phyloP scores from a whole-genome alignment of 2,113 vertebrate genomes.

The Gallinago media region DNA sequence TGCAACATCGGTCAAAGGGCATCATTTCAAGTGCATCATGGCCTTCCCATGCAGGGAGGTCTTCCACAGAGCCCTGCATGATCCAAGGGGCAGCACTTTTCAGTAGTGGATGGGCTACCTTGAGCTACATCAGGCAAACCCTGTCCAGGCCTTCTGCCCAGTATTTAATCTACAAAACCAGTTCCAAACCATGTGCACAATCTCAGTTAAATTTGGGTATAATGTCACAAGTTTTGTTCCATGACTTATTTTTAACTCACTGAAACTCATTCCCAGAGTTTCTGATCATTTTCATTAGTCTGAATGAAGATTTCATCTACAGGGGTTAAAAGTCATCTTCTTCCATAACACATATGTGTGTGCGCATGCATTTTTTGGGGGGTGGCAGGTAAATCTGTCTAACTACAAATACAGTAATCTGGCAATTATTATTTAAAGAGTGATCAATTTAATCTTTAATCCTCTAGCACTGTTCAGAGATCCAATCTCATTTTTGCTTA shows the following conservation, averaged over 20 bases:
- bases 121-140: fast-evolving
- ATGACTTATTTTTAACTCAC: background rate
- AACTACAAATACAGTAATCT: background rate
- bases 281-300: background rate
- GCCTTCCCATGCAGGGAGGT: background rate
- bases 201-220: background rate
- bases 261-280: background rate
- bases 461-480: background rate
- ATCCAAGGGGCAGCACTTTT: background rate
- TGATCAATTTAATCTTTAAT: background rate
- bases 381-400: background rate
- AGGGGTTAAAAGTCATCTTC: background rate
- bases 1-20: background rate
- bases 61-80: background rate
- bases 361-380: background rate
- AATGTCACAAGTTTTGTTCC: background rate
- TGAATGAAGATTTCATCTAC: background rate
- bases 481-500: background rate
- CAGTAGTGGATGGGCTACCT: fast-evolving
- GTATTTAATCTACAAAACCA: background rate
- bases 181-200: background rate
- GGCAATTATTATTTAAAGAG: background rate
- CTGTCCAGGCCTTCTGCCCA: background rate
- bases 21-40: fast-evolving
- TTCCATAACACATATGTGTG: fast-evolving